Evolutionary conservation across 2,888 invertebrate genomes (phyloP), one percentile per base, ranked within the genome.

Genomic region (Apodemia zela): DNA sequence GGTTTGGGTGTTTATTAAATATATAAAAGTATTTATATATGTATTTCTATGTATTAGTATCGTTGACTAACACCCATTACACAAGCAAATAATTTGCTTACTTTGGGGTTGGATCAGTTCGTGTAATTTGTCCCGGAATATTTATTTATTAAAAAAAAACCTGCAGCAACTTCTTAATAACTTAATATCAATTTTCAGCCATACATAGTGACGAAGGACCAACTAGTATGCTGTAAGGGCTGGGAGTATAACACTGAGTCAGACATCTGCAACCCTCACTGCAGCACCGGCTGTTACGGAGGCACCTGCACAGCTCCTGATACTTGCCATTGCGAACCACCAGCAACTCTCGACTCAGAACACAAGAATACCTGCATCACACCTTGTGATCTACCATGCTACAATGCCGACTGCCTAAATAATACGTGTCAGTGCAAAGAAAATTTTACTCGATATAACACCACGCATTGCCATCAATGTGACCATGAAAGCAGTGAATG

Each of bases 241-340:
- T 91, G 81, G 81, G 75, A 79, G 47, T 87, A 90, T 67, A 65
- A 74, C n/a, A 75, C 76, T 54, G 74, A 77, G 1, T 67, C 68
- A 0, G 86, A 89, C 59, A 63, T 66, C 7, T 94, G 94, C 69
- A 72, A 77, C 0, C 92, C 94, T 0, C 77, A 84, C 0, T 94
- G 94, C 73, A 85, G 84, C 65, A 87, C 86, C 0, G 88, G 87
- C 0, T 93, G 93, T 71, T 70, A 66, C 3, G 78, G 81, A 58
- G 93, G 93, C 2, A 79, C 77, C 6, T 92, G 92, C 70, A 70
- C 80, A 3, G 79, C 78, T 0, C 91, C 90, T 1, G 81, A 88
- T 29, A 68, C 68, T 15, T 91, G 91, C 71, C 70, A 73, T 8
- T 90, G 91, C 66, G 75, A 80, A 5, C 68, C 82, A 0, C 89